Base-by-base conservation (phyloP, 2,113 vertebrate genomes). In the Mirounga angustirostris region DNA sequence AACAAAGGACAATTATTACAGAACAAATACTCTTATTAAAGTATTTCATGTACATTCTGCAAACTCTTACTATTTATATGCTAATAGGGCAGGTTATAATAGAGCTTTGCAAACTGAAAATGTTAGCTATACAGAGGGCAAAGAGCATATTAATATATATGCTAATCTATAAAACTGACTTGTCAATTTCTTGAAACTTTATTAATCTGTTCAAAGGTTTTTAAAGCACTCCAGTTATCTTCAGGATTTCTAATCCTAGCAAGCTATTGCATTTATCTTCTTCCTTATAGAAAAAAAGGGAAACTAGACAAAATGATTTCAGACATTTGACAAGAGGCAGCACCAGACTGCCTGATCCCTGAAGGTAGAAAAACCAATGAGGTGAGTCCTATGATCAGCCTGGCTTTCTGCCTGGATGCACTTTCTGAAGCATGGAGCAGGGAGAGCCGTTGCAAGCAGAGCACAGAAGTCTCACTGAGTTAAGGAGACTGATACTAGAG, bases 21-120 rank as follows among this genome's bases (percentile, higher is more conserved):
- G 56, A 46, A 96, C 33, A 50, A 79, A 94, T 36, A 84, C 12
- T 84, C 78, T 91, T 73, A 94, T 86, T 71, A 94, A 96, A 80
- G 4, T 33, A 94, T 33, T 71, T 89, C 22, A 83, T 59, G 71
- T 46, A 89, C 4, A 54, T 59, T 61, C 28, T 52, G 15, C 52
- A 88, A 89, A 61, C 93, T 76, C 82, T 80, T 85, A 43, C 4
- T 74, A 76, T 50, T 71, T 59, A 50, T 58, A 52, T 50, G 69
- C 40, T 61, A 88, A 83, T 54, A 52, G 76, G 33, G 74, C 16
- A 87, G 40, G 24, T 74, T 74, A 90, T 14, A 79, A 73, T 10
- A 73, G 46, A 84, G 2, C 71, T 93, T 54, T 88, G 26, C 65
- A 95, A 91, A 10, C 28, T 87, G 40, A 94, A 94, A 93, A 91